Conservation (phyloP, 2,888 invertebrate genomes). For the Synergus umbraculus region DNA sequence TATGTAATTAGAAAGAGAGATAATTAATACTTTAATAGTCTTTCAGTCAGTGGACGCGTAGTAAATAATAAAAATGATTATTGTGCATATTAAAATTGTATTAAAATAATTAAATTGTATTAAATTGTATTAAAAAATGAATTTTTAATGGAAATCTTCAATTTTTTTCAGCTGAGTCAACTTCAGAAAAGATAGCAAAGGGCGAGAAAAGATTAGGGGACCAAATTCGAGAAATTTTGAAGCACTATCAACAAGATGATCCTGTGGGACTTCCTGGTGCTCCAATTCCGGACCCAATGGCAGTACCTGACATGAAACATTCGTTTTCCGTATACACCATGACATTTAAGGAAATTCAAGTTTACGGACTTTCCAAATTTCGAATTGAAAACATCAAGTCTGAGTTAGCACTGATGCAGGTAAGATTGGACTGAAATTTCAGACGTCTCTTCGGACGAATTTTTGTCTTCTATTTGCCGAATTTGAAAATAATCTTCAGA, state of each 20-base stretch:
- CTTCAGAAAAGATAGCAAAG: slow-evolving; percentile 66
- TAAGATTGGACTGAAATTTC: slow-evolving; percentile 62
- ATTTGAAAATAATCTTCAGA: too few relatives aligned
- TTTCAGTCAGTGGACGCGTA: too few relatives aligned
- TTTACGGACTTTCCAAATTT: slow-evolving; percentile 89
- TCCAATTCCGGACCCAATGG: slow-evolving; percentile 89
- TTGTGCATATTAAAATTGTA: too few relatives aligned
- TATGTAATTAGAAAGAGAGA: too few relatives aligned
- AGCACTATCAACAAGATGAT: slow-evolving; percentile 89
- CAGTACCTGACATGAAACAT: slow-evolving; percentile 87
- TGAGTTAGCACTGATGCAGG: slow-evolving; percentile 88
- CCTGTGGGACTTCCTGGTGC: slow-evolving; percentile 90
- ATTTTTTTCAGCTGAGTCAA: slow-evolving; percentile 60
- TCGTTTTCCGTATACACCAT: slow-evolving; percentile 85
- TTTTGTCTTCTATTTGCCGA: too few relatives aligned
- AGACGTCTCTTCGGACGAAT: too few relatives aligned
- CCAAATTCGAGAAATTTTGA: slow-evolving; percentile 84
- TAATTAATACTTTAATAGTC: too few relatives aligned
- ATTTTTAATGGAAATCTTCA: too few relatives aligned
- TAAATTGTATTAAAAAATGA: too few relatives aligned
- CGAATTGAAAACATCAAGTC: slow-evolving; percentile 84
- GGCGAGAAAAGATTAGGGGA: slow-evolving; percentile 86
- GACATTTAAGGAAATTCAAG: slow-evolving; percentile 84
- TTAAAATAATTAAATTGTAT: too few relatives aligned
- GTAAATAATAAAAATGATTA: too few relatives aligned